A percentile compares a stretch with the other conserved stretches of the same genome.
Conservation (phyloP, 2,888 invertebrate genomes). For the Diplolepis rosae region DNA sequence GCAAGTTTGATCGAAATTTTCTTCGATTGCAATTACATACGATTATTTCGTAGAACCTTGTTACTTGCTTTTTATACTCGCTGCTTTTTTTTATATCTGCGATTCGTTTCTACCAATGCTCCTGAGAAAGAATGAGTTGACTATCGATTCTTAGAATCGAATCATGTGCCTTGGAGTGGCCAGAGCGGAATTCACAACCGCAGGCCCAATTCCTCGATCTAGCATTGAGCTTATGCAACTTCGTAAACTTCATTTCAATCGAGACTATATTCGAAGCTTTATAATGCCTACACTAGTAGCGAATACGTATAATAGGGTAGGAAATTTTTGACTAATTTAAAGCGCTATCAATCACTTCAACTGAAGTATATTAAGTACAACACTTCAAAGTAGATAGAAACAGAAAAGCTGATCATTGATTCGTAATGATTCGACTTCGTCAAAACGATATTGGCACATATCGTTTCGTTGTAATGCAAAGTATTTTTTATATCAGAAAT, state of each 20-base stretch:
- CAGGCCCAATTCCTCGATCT: neutral
- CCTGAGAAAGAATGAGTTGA: neutral
- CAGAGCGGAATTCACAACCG: conserved; percentile 8
- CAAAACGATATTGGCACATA: conserved; percentile 11
- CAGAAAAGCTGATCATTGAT: conserved; percentile 6
- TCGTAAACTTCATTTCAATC: no score
- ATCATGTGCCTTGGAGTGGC: conserved; percentile 11
- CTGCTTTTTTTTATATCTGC: neutral
- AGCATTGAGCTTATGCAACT: neutral
- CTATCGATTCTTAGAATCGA: neutral
- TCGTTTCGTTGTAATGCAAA: conserved; percentile 11
- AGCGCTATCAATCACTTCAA: neutral
- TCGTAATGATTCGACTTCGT: no score
- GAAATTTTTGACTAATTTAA: conserved; percentile 13
- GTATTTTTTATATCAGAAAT: conserved; percentile 21
- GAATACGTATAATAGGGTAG: conserved; percentile 22
- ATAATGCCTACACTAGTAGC: neutral
- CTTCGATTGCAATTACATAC: neutral
- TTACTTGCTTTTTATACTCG: neutral
- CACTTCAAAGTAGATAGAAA: conserved; percentile 9
- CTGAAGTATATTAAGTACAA: neutral
- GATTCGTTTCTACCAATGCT: neutral
- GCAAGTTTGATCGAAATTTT: neutral
- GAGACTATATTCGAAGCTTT: no score
- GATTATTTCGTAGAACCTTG: neutral